Percentiles rank a stretch among this genome's conserved stretches.
Evolutionary conservation across 2,113 vertebrate genomes (phyloP).

Genomic region (human (Homo sapiens)): GRCh38 chr4:26762001-26762500

Average conservation of each 20-base stretch:
- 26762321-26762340: not conserved
- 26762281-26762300: not conserved
- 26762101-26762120: too few species aligned
- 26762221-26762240: not conserved
- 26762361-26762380: conserved; percentile 22
- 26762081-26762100: too few species aligned
- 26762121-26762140: too few species aligned
- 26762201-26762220: not conserved
- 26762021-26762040: too few species aligned
- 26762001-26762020: too few species aligned
- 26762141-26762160: not conserved
- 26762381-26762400: not conserved
- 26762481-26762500: conserved; percentile 11
- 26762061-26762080: too few species aligned
- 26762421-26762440: not conserved
- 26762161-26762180: not conserved
- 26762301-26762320: not conserved
- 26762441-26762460: not conserved
- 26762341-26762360: conserved; percentile 18
- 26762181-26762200: not conserved
- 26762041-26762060: too few species aligned
- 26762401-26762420: conserved; percentile 18
- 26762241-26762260: not conserved
- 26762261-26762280: not conserved
- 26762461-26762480: not conserved